Evolutionary conservation across 1,140 invertebrate genomes (phyloP), one percentile per base, ranked within the genome.

Genomic region (Colletes gigas): DNA sequence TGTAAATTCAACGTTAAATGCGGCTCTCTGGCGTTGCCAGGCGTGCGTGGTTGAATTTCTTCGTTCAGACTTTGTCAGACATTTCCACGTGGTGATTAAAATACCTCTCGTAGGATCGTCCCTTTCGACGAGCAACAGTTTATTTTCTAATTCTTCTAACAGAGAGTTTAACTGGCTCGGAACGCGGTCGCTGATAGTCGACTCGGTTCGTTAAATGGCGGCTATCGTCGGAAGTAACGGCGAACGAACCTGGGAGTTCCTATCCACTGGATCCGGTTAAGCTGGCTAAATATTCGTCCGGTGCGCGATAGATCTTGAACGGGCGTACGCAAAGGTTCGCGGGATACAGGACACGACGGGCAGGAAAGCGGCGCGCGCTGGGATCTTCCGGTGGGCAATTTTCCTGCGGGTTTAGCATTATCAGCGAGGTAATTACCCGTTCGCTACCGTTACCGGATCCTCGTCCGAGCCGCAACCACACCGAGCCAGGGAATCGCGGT

Each of bases 391-490:
- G 84, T 68, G 69, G 67, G 76, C 82, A 86, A 86, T 86, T 86
- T 86, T 86, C 76, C 84, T 80, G 83, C 72, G 78, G 57, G 75
- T 83, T 30, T 80, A 81, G 73, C 70, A 86, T 86, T 83, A 85
- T 70, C 55, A 76, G 62, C 57, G 54, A 59, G 60, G 78, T 84
- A 87, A 87, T 87, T 85, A 84, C 47, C 74, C 57, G 74, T 80
- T 80, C 71, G 83, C 81, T 88, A 88, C 85, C 85, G 83, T 87
- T 87, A 87, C 70, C 74, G 85, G 85, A 88, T 85, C 77, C 79
- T 79, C 77, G 78, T 74, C 54, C 78, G 65, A 67, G 68, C 57
- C 77, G 68, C 69, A 47, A 55, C 39, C 57, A 55, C 39, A 73
- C 19, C 69, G 71, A 76, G 67, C 65, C 67, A 65, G 72, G 60